These are phyloP conservation scores for Pristis pectinata DNA, from an alignment of 2,797 vertebrate genomes.

Conservation along the genomic window DNA sequence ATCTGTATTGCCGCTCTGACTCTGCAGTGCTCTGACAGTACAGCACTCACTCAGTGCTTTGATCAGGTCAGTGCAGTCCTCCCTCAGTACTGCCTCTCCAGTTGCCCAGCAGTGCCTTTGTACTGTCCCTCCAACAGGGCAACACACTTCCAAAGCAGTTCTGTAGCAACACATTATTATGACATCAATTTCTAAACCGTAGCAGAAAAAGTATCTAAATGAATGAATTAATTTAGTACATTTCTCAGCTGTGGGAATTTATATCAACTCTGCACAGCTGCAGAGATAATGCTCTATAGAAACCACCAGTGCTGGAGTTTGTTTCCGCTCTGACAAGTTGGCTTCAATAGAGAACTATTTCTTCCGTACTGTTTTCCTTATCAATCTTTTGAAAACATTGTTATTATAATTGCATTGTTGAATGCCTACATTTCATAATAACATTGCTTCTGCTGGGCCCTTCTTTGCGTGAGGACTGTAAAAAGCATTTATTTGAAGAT, in stretches of 20 bases:
- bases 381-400: not conserved
- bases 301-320: not conserved
- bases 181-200: not conserved
- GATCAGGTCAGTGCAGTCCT: too few relatives aligned
- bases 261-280: not conserved
- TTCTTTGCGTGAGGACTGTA: not conserved
- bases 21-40: too few relatives aligned
- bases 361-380: not conserved
- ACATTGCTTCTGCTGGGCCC: not conserved
- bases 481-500: not conserved
- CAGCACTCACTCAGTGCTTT: too few relatives aligned
- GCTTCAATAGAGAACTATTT: not conserved
- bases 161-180: not conserved
- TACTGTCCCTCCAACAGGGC: too few relatives aligned
- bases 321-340: not conserved
- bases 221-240: not conserved
- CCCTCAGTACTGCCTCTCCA: too few relatives aligned
- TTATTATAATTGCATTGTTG: not conserved
- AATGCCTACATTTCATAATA: not conserved
- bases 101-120: too few relatives aligned
- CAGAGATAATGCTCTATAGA: not conserved
- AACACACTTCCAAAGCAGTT: not conserved
- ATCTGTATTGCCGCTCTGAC: too few relatives aligned
- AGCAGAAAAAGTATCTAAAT: not conserved
- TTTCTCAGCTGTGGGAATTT: not conserved